Evolutionary conservation across 2,113 vertebrate species (phyloP), one percentile per base, ranked within the genome.

Genomic region (Microtus ochrogaster): DNA sequence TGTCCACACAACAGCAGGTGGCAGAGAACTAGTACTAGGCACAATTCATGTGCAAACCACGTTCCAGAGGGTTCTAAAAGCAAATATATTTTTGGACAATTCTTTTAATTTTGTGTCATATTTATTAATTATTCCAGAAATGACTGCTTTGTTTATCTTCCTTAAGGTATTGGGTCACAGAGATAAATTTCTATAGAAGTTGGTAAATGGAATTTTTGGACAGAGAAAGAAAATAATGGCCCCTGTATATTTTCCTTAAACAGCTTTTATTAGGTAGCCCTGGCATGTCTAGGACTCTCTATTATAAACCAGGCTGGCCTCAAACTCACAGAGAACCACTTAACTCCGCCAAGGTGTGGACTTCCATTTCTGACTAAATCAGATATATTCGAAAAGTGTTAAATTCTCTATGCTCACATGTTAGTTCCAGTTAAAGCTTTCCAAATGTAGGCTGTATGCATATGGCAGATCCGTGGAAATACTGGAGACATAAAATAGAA

Each of bases 121-220:
- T 87, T 94, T 68, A 81, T 87, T 89, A 39, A 21, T 72, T 94
- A 52, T 39, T 79, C 17, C 10, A 83, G 44, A 73, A 65, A 52
- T 73, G 36, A 65, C 2, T 26, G 0, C 30, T 81, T 49, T 72
- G 2, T 85, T 91, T 70, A 44, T 88, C 30, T 26, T 93, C 36
- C 26, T 78, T 26, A 30, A 94, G 72, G 44, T 74, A 36, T 26
- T 30, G 72, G 7, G 61, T 8, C 24, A 55, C 41, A 0, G 16
- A 85, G 36, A 28, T 28, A 33, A 9, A 52, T 58, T 88, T 90
- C 24, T 86, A 4, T 77, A 72, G 28, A 92, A 26, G 52, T 5
- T 89, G 0, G 26, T 49, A 1, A 22, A 68, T 52, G 41, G 24
- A 74, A 6, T 63, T 33, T 82, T 66, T 85, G 26, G 13, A 17